A percentile compares a stretch with the other conserved stretches of the same genome.
phyloP scores from a whole-genome alignment of 2,113 vertebrate species.

The Megaptera novaeangliae region DNA sequence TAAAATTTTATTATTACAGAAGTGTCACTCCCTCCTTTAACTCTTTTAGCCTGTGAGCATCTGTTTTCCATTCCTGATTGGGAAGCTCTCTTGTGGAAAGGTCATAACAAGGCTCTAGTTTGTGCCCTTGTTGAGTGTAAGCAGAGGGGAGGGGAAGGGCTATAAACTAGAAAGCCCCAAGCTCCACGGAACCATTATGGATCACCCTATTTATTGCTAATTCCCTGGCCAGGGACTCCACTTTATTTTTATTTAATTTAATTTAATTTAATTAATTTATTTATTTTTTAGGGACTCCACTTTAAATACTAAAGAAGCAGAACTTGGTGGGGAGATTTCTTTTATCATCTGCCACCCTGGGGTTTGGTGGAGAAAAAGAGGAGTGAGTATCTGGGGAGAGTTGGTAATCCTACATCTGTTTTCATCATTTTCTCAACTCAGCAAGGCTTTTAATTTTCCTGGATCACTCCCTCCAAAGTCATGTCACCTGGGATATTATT shows the following conservation, averaged over 20 bases:
- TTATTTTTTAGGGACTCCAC: neutral
- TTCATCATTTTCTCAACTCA: neutral
- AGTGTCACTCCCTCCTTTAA: neutral
- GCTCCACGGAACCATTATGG: neutral
- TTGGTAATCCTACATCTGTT: neutral
- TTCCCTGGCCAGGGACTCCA: neutral
- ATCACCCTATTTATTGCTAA: neutral
- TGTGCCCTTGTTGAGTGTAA: neutral
- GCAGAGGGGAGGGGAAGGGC: neutral
- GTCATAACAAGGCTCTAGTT: neutral
- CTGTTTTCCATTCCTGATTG: neutral
- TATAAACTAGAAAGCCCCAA: neutral
- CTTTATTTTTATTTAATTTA: neutral
- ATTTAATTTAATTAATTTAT: neutral
- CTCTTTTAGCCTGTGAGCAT: neutral
- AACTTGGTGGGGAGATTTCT: neutral
- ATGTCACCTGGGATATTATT: neutral
- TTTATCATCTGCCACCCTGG: neutral
- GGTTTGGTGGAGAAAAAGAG: neutral
- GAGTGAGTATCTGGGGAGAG: neutral
- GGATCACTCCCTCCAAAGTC: neutral
- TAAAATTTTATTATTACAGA: neutral
- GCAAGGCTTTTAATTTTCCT: neutral
- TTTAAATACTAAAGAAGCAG: neutral
- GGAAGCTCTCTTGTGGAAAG: neutral